Base-by-base conservation (phyloP, 2,888 invertebrate species). In the Eilema caniola region DNA sequence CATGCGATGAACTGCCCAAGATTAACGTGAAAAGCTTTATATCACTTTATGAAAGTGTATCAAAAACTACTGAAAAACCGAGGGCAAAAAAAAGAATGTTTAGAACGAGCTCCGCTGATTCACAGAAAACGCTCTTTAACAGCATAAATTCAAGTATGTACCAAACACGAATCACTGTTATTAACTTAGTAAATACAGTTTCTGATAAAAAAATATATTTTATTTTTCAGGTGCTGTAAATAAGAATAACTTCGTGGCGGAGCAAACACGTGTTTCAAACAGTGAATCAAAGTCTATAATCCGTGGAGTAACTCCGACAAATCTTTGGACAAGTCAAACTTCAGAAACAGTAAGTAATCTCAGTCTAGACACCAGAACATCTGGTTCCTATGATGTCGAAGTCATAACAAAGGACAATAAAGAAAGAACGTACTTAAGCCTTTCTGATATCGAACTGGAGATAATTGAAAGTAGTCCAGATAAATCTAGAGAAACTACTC, bases 371-470 rank as follows among this genome's bases (percentile, higher is more conserved):
- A 85, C 85, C 37, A 85, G 80, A 79, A 87, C 86, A 60, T 86
- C 79, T 7, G 86, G 86, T 53, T 89, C 89, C 16, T 79, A 84
- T 62, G 88, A 90, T 61, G 76, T 84, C 66, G 88, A 89, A 79
- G 69, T 83, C 60, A 73, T 78, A 59, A 72, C 82, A 47, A 84
- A 84, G 69, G 77, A 86, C 62, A 88, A 88, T 56, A 90, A 89
- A 81, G 87, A 91, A 80, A 89, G 86, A 5, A 90, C 88, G 14
- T 92, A 91, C 70, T 72, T 93, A 65, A 93, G 92, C 69, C 85
- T 94, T 24, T 95, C 95, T 73, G 95, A 95, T 78, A 92, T 95
- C 37, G 94, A 95, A 78, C 76, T 95, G 73, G 95, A 95, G 86
- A 95, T 95, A 71, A 86, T 95, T 25, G 95, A 94, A 82, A 88